phyloP scores from a whole-genome alignment of 2,888 invertebrate genomes.

The Dynastes grantii region DNA sequence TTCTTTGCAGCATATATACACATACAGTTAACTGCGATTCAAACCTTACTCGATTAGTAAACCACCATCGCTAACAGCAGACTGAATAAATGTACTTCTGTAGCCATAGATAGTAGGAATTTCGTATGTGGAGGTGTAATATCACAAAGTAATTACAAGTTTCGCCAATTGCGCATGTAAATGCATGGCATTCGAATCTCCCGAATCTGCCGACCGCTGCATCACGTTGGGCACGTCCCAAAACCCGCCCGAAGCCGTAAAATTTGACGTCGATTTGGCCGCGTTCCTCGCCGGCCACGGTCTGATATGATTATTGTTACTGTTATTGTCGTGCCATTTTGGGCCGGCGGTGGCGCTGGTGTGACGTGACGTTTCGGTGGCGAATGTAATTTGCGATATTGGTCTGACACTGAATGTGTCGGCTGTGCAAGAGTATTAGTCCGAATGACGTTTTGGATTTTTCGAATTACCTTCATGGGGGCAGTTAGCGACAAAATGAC shows the following conservation, averaged over 20 bases:
- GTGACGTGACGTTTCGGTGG: neutral
- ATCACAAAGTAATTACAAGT: slow-evolving; percentile 19
- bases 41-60: too few relatives aligned
- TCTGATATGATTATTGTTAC: slow-evolving; percentile 37
- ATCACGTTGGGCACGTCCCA: neutral
- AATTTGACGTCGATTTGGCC: slow-evolving; percentile 32
- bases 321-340: slow-evolving; percentile 7
- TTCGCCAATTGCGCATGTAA: slow-evolving; percentile 25
- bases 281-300: slow-evolving; percentile 16
- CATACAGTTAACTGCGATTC: too few relatives aligned
- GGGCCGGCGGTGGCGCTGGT: neutral
- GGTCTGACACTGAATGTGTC: neutral
- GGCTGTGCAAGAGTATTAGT: too few relatives aligned
- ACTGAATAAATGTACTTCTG: too few relatives aligned
- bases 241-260: neutral
- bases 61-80: too few relatives aligned
- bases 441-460: too few relatives aligned
- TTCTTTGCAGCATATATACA: too few relatives aligned
- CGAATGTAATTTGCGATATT: slow-evolving; percentile 11
- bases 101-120: neutral
- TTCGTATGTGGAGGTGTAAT: too few relatives aligned
- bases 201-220: neutral
- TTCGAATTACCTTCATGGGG: too few relatives aligned
- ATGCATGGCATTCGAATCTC: slow-evolving; percentile 7
- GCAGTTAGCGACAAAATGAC: too few relatives aligned